Evolutionary conservation across 2,113 vertebrate genomes (phyloP), one percentile per base, ranked within the genome.

Genomic region (Acinonyx jubatus): DNA sequence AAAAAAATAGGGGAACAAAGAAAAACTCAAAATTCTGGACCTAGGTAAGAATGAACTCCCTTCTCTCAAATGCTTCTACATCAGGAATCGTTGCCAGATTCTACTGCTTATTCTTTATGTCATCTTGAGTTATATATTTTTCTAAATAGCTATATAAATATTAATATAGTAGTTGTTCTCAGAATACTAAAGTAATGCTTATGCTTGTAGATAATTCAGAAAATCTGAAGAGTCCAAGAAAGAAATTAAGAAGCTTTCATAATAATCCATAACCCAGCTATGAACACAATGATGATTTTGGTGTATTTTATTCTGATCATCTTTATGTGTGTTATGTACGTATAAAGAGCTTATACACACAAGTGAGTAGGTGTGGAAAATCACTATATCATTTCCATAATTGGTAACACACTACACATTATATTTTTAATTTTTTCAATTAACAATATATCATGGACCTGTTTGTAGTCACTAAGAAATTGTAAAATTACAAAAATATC

Each of bases 21-120:
- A 97, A 85, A 50, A 97, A 76, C 85, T 79, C 92, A 91, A 98
- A 97, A 97, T 96, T 97, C 63, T 83, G 79, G 97, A 74, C 89
- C 82, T 71, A 69, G 27, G 86, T 66, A 94, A 80, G 80, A 36
- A 9, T 21, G 41, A 63, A 82, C 50, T 68, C 68, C 55, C 29
- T 93, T 71, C 55, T 4, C 2, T 92, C 23, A 15, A 66, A 65
- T 69, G 55, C 33, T 16, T 41, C 31, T 52, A 0, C 1, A 2
- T 36, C 55, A 73, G 66, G 66, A 73, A 85, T 50, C 36, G 55
- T 50, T n/a, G 71, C 12, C 21, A 69, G 71, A 29, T 73, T 25
- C 38, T 83, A 21, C 50, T 10, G 10, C 7, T 33, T 48, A 41
- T 38, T 91, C n/a, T 57, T n/a, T 18, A 7, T 27, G 45, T 21